Evolutionary conservation across 2,113 vertebrate genomes (phyloP), one percentile per base, ranked within the genome.

Genomic region (Gallinago media): DNA sequence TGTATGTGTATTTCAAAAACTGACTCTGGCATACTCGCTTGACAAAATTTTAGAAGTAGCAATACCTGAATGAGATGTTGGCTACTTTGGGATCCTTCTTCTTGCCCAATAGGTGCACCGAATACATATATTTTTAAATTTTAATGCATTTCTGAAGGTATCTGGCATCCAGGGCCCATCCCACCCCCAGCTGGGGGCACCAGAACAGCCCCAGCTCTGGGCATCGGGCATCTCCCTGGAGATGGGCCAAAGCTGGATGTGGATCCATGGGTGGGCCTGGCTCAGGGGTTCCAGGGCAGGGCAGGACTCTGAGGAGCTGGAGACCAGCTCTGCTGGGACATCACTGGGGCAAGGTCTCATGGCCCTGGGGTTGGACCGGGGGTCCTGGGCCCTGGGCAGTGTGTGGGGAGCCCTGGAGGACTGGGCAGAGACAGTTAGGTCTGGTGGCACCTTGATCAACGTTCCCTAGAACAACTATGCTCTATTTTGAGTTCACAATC

Each of bases 241-340:
- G 34, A 31, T 0, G 2, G 5, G 71, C 8, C 1, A 1, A 46
- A 22, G 36, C 6, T 1, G 7, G 40, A 46, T 2, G 2, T 8
- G 21, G 90, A 16, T 17, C 18, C 6, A 2, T 2, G 0, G 15
- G 12, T n/a, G 12, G 15, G 15, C 29, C 54, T 1, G 0, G 11
- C 15, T 88, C 6, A 1, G 26, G 4, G 22, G 4, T 15, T 22
- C 42, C 27, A 0, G 1, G 29, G 19, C 15, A n/a, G 27, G 31
- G 11, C 36, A 59, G 18, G 15, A 17, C 21, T 66, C 12, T 21
- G 38, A 7, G 29, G 20, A 46, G 46, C 29, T 61, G 31, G 25
- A 47, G 36, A 3, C 19, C 2, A 0, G 49, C 55, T 18, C 47
- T 75, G 40, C 42, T 49, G 40, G 0, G 2, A 32, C 6, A 1